phyloP scores from a whole-genome alignment of 1,140 invertebrate genomes.

The Aphaenogaster rudis region DNA sequence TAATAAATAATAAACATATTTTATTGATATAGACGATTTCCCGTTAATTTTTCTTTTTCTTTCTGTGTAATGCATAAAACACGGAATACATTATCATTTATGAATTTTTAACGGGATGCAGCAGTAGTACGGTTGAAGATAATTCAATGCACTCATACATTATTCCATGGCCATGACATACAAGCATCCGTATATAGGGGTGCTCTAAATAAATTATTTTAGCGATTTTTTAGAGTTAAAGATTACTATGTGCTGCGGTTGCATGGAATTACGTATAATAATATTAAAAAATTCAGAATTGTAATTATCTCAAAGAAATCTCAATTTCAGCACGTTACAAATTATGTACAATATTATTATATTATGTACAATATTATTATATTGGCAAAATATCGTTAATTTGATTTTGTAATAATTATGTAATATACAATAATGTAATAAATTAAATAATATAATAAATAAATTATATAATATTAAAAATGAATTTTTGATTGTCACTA shows the following conservation, averaged over 20 bases:
- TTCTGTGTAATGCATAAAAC: constrained; percentile 51
- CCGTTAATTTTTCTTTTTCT: constrained; percentile 45
- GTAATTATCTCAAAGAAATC: not conserved
- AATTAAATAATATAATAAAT: not conserved
- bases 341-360: too few relatives aligned
- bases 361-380: too few relatives aligned
- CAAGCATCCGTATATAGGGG: constrained; percentile 1
- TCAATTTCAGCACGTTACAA: not conserved
- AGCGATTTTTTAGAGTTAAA: constrained; percentile 24
- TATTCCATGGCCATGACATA: constrained; percentile 41
- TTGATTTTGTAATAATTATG: not conserved
- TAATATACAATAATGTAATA: not conserved
- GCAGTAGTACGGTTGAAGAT: constrained; percentile 29
- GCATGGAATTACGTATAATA: not conserved
- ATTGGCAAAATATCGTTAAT: too few relatives aligned
- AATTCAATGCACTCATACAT: constrained; percentile 56
- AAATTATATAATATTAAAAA: not conserved
- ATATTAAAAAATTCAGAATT: not conserved
- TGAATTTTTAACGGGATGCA: constrained; percentile 51
- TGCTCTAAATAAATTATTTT: constrained; percentile 52
- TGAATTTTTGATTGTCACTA: not conserved
- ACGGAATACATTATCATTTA: constrained; percentile 54
- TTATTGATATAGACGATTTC: constrained; percentile 41
- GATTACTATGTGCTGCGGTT: not conserved
- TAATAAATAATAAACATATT: constrained; percentile 29